Evolutionary conservation across 2,888 invertebrate genomes (phyloP).

Genomic region (Eupithecia dodoneata): DNA sequence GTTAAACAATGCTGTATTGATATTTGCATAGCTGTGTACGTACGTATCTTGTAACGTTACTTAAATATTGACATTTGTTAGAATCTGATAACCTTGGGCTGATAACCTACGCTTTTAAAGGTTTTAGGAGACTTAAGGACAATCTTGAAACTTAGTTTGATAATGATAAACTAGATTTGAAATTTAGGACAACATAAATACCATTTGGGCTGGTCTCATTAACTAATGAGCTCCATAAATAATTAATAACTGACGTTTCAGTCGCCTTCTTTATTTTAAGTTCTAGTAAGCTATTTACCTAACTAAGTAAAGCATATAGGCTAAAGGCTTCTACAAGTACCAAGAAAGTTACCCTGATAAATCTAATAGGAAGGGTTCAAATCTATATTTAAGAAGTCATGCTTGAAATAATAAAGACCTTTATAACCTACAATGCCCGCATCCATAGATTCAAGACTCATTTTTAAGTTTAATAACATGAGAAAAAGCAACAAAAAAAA

Average conservation of each 20-base stretch:
- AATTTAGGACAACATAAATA: neutral
- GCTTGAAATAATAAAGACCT: conserved; percentile 3
- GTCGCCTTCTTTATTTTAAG: neutral
- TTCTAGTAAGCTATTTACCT: neutral
- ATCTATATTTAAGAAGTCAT: conserved; percentile 9
- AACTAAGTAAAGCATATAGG: neutral
- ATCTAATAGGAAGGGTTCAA: conserved; percentile 24
- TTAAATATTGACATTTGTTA: conserved; percentile 28
- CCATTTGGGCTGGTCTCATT: neutral
- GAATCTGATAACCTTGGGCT: conserved; percentile 24
- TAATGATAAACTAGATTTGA: neutral
- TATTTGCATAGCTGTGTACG: conserved; percentile 19
- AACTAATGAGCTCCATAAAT: neutral
- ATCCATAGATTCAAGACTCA: conserved; percentile 11
- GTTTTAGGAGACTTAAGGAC: neutral
- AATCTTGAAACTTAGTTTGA: neutral
- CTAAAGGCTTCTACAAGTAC: conserved; percentile 18
- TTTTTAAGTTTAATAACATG: neutral
- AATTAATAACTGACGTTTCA: neutral
- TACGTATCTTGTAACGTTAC: conserved; percentile 16
- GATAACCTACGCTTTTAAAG: conserved; percentile 19
- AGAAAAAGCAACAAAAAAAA: neutral
- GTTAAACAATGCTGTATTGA: conserved; percentile 19
- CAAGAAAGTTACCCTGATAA: conserved; percentile 16
- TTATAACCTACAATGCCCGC: conserved; percentile 11